Evolutionary conservation across 1,140 invertebrate species (phyloP).

Genomic region (Macrocentrus cingulum): DNA sequence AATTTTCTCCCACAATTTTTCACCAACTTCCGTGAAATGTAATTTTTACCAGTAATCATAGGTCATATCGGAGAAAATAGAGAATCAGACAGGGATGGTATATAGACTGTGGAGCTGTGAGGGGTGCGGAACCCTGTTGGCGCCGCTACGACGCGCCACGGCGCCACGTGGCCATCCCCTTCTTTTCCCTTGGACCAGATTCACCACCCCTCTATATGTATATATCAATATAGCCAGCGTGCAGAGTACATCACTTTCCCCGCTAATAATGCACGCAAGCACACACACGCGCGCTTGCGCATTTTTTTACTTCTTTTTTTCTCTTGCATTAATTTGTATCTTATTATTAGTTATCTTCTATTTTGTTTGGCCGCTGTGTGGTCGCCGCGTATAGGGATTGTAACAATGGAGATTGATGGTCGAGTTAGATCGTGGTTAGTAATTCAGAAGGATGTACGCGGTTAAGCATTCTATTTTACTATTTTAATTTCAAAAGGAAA

Average conservation of each 20-base stretch:
- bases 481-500: no score
- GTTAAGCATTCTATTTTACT: no score
- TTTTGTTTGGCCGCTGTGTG: not conserved
- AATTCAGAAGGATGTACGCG: no score
- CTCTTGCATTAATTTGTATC: not conserved
- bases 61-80: no score
- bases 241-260: conserved; percentile 5
- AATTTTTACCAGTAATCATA: no score
- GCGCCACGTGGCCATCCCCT: conserved; percentile 55
- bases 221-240: not conserved
- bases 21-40: no score
- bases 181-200: conserved; percentile 25
- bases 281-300: not conserved
- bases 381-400: not conserved
- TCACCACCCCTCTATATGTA: not conserved
- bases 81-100: no score
- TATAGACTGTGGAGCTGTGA: not conserved
- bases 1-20: not conserved
- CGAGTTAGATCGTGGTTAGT: not conserved
- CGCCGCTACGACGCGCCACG: conserved; percentile 54
- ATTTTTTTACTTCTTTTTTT: not conserved
- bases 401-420: not conserved
- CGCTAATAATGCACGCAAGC: not conserved
- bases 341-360: not conserved
- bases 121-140: conserved; percentile 39